Percentiles rank a stretch among this genome's conserved stretches.
Conservation (phyloP, 1,140 invertebrate species). For the Aphelenchoides avenae region DNA sequence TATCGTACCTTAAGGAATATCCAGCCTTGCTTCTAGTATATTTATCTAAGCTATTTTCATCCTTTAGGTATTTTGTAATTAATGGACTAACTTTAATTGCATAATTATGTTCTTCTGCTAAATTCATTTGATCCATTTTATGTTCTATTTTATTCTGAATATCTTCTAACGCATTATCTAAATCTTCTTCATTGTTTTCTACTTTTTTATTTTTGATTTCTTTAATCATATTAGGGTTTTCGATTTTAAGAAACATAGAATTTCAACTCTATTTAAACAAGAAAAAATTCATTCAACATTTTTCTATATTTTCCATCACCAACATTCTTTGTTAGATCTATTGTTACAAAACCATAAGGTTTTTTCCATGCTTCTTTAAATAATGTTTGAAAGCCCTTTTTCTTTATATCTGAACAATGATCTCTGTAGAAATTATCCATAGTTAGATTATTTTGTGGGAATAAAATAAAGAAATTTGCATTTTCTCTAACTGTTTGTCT, state of each 20-base stretch:
- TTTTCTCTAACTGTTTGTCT: constrained; percentile 40
- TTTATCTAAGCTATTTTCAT: too few species aligned
- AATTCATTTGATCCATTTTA: too few species aligned
- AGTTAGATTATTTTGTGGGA: constrained; percentile 27
- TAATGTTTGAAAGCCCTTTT: constrained; percentile 25
- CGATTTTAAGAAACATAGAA: too few species aligned
- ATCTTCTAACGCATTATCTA: too few species aligned
- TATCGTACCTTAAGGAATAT: too few species aligned
- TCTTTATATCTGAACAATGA: constrained; percentile 26
- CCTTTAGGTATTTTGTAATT: too few species aligned
- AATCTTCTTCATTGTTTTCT: too few species aligned
- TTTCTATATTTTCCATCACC: constrained; percentile 28
- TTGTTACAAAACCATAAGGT: constrained; percentile 30
- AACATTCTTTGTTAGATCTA: constrained; percentile 32
- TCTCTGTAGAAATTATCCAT: constrained; percentile 31
- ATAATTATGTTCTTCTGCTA: too few species aligned
- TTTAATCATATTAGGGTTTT: constrained; percentile 9
- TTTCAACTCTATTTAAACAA: too few species aligned
- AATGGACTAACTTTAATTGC: too few species aligned
- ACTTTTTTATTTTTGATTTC: constrained; percentile 4
- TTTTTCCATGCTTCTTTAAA: constrained; percentile 18
- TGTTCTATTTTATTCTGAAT: too few species aligned
- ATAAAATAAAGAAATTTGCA: constrained; percentile 40
- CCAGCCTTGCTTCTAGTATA: too few species aligned
- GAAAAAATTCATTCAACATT: constrained; percentile 11